Conservation (phyloP, 2,888 invertebrate species). For the Lordiphosa fenestrarum region DNA sequence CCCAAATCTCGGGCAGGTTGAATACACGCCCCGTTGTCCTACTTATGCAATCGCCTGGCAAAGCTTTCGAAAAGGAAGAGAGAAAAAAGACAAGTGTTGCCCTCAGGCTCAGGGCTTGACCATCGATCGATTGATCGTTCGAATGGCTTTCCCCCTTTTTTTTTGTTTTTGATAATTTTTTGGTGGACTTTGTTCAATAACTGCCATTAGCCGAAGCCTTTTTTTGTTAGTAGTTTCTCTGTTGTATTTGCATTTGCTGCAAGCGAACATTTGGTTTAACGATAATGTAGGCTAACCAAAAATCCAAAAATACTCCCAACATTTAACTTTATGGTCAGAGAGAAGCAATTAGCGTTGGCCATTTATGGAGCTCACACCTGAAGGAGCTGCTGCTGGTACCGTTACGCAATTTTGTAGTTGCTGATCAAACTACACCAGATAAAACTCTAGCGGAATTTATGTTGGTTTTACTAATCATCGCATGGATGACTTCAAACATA, state of each 20-base stretch:
- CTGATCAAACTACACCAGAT: no score
- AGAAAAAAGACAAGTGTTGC: slow-evolving; percentile 28
- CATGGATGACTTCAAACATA: slow-evolving; percentile 10
- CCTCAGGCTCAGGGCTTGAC: slow-evolving; percentile 34
- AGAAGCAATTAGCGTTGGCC: slow-evolving; percentile 32
- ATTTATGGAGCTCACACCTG: slow-evolving; percentile 20
- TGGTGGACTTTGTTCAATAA: slow-evolving; percentile 9
- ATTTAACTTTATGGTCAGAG: slow-evolving; percentile 6
- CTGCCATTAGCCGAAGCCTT: slow-evolving; percentile 8
- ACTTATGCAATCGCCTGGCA: slow-evolving; percentile 37
- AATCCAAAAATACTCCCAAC: background rate
- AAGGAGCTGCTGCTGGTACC: slow-evolving; percentile 15
- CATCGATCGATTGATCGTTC: slow-evolving; percentile 22
- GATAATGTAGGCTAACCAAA: background rate
- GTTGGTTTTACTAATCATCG: slow-evolving; percentile 9
- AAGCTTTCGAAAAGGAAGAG: slow-evolving; percentile 26
- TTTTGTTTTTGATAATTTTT: background rate
- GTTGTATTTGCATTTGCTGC: slow-evolving; percentile 10
- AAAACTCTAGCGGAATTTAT: slow-evolving; percentile 1
- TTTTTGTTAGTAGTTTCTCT: background rate
- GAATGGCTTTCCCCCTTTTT: slow-evolving; percentile 9
- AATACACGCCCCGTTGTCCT: slow-evolving; percentile 38
- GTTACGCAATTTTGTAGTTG: slow-evolving; percentile 29
- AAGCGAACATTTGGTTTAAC: slow-evolving; percentile 8
- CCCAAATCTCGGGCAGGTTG: slow-evolving; percentile 17